phyloP scores from a whole-genome alignment of 2,888 invertebrate species.

The Phanerotoma sp. region DNA sequence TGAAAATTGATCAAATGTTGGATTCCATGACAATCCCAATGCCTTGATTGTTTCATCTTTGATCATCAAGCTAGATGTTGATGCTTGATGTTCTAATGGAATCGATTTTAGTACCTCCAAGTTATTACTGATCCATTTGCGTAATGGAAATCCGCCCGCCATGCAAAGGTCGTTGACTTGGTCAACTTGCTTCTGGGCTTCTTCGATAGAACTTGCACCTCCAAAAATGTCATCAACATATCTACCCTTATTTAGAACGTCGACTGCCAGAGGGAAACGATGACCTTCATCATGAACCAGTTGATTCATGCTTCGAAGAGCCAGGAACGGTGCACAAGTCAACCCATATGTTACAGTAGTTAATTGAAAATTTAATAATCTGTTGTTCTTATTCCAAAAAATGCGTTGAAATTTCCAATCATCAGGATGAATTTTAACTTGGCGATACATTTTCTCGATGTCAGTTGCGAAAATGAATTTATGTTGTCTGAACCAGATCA shows the following conservation, averaged over 20 bases:
- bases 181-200: background rate
- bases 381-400: background rate
- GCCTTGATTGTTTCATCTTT: background rate
- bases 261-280: background rate
- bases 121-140: constrained; percentile 16
- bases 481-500: background rate
- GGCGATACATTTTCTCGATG: constrained; percentile 7
- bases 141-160: constrained; percentile 14
- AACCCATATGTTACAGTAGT: background rate
- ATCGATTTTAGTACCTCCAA: background rate
- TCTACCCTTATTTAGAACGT: background rate
- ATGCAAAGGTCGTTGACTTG: constrained; percentile 1
- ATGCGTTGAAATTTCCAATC: background rate
- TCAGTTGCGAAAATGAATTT: background rate
- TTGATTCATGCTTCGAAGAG: background rate
- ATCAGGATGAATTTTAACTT: constrained; percentile 1
- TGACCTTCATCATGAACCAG: background rate
- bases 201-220: constrained; percentile 10
- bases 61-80: background rate
- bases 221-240: constrained; percentile 1
- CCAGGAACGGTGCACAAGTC: background rate
- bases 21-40: constrained; percentile 18
- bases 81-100: background rate
- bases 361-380: background rate
- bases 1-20: constrained; percentile 4